Evolutionary conservation across 1,140 invertebrate genomes (phyloP), one percentile per base, ranked within the genome.

Genomic region (Listronotus oregonensis): DNA sequence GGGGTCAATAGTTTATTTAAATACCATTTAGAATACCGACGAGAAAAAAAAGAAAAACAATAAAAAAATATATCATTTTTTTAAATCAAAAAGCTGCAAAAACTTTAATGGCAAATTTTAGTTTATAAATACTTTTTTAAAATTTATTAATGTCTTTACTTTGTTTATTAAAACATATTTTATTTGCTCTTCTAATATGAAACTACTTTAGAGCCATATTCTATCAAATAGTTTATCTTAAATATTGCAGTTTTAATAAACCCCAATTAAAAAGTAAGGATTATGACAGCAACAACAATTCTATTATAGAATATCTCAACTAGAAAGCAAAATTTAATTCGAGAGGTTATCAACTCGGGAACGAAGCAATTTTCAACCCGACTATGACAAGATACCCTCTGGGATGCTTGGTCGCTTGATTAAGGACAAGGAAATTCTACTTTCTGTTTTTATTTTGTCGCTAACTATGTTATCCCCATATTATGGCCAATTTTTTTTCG

Each of bases 381-480:
- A 37, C 51, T 54, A 54, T 54, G 51, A 54, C 51, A 54, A 39
- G 51, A 54, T 37, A 54, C 51, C 51, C 51, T 54, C 15, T 54
- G 51, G 51, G 51, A 54, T 18, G 51, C 51, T 27, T 27, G 21
- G 21, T 27, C 21, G 21, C 21, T 54, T 54, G 51, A 54, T 54
- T 54, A 27, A 54, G 51, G 32, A 39, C 21, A 32, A 27, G n/a
- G 51, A 54, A 39, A 57, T 17, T 34, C 12, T 44, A 18, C n/a
- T 57, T 57, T 43, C 21, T 57, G 15, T 27, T 57, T 57, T 57
- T 57, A 44, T 57, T 46, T 57, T 46, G 55, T 57, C 55, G 55
- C 31, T 47, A 43, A 27, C 55, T 8, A 43, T 50, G 57, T 60
- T 49, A 60, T 32, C 49, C 46, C 18, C 57, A 31, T 18, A 60